These are phyloP conservation scores for Hycleus phaleratus DNA, from an alignment of 1,140 invertebrate species.

Conservation along the genomic window DNA sequence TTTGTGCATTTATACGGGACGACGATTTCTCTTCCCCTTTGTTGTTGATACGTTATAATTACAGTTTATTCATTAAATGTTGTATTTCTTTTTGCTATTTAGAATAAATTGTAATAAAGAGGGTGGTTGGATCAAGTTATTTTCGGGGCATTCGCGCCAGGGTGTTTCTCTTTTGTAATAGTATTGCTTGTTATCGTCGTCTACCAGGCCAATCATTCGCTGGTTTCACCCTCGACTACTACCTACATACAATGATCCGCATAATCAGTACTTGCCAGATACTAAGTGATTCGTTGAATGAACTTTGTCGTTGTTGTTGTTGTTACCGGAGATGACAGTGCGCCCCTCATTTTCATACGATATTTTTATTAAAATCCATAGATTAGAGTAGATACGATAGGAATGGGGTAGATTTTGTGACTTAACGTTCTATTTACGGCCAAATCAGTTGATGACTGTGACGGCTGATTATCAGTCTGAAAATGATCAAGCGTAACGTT, in stretches of 20 bases:
- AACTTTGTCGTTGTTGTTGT: background rate
- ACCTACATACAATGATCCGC: constrained; percentile 17
- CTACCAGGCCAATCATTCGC: constrained; percentile 20
- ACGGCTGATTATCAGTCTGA: too few species aligned
- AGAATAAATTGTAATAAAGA: background rate
- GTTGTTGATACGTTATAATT: constrained; percentile 15
- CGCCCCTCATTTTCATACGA: too few species aligned
- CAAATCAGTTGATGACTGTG: too few species aligned
- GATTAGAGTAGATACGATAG: background rate
- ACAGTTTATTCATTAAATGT: constrained; percentile 4
- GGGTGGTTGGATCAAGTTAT: background rate
- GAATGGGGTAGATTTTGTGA: background rate
- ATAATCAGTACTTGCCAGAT: constrained; percentile 18
- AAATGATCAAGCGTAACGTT: too few species aligned
- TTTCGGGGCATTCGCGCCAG: background rate
- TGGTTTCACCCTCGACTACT: constrained; percentile 4
- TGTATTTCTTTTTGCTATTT: background rate
- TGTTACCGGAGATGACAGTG: too few species aligned
- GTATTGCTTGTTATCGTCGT: constrained; percentile 18
- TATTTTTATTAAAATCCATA: background rate
- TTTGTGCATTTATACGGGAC: constrained; percentile 17
- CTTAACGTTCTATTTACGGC: too few species aligned
- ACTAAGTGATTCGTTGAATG: background rate
- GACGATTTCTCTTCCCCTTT: constrained; percentile 3
- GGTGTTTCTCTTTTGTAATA: constrained; percentile 6